Percentiles rank a stretch among this genome's conserved stretches.
Conservation (phyloP, 2,888 invertebrate genomes). For the Sarcophaga subvicina region DNA sequence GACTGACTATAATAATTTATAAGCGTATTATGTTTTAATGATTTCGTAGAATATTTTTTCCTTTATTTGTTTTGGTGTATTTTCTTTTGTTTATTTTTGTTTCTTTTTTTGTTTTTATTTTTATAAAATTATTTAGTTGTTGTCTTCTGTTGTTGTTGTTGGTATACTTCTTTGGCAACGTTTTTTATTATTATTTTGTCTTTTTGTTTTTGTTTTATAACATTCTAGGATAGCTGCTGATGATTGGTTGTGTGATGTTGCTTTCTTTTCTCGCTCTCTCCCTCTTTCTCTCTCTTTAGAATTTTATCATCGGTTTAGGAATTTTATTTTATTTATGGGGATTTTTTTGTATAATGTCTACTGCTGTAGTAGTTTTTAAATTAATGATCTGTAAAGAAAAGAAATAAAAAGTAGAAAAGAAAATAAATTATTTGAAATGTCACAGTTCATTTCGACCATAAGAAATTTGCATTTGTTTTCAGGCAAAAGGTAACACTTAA, state of each 20-base stretch:
- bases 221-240: background rate
- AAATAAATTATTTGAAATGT: constrained; percentile 44
- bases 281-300: constrained; percentile 1
- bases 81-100: background rate
- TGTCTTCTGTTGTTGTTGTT: constrained; percentile 46
- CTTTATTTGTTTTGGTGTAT: constrained; percentile 28
- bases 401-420: constrained; percentile 4
- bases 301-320: constrained; percentile 48
- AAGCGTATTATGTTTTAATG: constrained; percentile 62
- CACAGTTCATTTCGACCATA: constrained; percentile 26
- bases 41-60: constrained; percentile 36
- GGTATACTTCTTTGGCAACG: constrained; percentile 64
- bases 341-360: constrained; percentile 17
- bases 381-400: constrained; percentile 63
- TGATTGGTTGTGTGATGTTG: background rate
- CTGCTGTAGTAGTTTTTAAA: constrained; percentile 34
- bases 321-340: constrained; percentile 42
- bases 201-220: constrained; percentile 40
- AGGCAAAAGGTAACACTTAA: background rate
- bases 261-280: constrained; percentile 50
- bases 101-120: constrained; percentile 4
- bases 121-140: constrained; percentile 17
- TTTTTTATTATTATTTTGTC: constrained; percentile 13
- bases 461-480: background rate
- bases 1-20: constrained; percentile 52